phyloP scores from a whole-genome alignment of 2,888 invertebrate species.

The Dusona sp. region DNA sequence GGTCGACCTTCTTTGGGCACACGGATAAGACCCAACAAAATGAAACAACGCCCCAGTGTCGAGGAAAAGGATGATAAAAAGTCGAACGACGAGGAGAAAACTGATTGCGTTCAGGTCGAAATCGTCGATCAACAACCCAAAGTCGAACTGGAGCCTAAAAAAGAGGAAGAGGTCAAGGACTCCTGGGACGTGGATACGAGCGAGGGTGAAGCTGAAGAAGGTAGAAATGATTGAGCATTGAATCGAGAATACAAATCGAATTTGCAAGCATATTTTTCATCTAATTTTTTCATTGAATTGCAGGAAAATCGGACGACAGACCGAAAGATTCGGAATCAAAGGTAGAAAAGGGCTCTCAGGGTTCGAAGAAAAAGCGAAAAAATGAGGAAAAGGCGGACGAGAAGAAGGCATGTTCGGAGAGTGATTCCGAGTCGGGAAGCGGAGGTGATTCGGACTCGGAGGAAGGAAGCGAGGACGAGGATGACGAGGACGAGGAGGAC shows the following conservation, averaged over 20 bases:
- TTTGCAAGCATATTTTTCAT: too few species aligned
- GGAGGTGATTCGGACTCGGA: conserved; percentile 87
- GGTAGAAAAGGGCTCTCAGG: conserved; percentile 68
- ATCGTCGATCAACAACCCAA: conserved; percentile 86
- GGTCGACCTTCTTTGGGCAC: conserved; percentile 89
- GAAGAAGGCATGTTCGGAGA: conserved; percentile 83
- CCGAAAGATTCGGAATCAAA: conserved; percentile 77
- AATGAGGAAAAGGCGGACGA: conserved; percentile 78
- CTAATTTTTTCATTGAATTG: conserved; percentile 15
- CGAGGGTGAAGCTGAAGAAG: conserved; percentile 86
- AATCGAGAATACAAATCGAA: not conserved
- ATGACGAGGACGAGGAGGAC: conserved; percentile 88
- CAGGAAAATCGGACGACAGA: conserved; percentile 80
- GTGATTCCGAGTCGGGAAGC: conserved; percentile 79
- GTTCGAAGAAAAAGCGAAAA: conserved; percentile 49
- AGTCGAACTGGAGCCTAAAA: conserved; percentile 70
- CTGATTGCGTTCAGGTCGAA: conserved; percentile 84
- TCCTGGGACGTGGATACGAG: conserved; percentile 94
- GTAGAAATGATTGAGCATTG: conserved; percentile 63
- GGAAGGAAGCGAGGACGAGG: conserved; percentile 87
- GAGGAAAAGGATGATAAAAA: conserved; percentile 86
- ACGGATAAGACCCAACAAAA: conserved; percentile 89
- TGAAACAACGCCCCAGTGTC: conserved; percentile 88
- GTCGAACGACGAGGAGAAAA: conserved; percentile 82
- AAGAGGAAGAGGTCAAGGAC: conserved; percentile 90